phyloP scores from a whole-genome alignment of 2,797 vertebrate species.

The Hippoglossus hippoglossus region DNA sequence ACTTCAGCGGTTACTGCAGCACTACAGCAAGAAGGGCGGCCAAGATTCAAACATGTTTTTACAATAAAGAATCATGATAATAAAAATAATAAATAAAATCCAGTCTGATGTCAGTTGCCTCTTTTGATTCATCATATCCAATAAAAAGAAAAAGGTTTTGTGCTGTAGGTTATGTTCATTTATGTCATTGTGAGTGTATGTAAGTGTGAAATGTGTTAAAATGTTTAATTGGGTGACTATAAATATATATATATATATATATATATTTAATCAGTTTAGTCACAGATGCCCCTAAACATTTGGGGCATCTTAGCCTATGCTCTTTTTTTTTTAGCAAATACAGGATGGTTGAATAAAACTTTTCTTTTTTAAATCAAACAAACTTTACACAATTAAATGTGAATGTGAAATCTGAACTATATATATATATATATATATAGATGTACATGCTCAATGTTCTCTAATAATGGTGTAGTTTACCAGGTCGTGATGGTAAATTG shows the following conservation, averaged over 20 bases:
- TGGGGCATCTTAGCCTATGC: too few species aligned
- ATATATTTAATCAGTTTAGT: too few species aligned
- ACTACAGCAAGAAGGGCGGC: neutral
- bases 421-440: neutral
- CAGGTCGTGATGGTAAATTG: too few species aligned
- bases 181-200: neutral
- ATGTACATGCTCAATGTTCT: neutral
- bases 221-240: too few species aligned
- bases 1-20: neutral
- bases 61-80: neutral
- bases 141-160: too few species aligned
- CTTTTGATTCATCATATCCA: neutral
- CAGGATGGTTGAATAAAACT: too few species aligned
- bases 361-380: too few species aligned
- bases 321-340: too few species aligned
- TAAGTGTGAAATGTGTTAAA: neutral
- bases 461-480: neutral
- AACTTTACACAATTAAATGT: too few species aligned
- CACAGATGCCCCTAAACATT: too few species aligned
- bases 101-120: neutral
- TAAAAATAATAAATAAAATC: neutral
- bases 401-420: too few species aligned
- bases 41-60: slow-evolving; percentile 1
- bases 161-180: neutral
- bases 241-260: neutral